phyloP scores from a whole-genome alignment of 2,797 vertebrate species.

The Okamejei kenojei region DNA sequence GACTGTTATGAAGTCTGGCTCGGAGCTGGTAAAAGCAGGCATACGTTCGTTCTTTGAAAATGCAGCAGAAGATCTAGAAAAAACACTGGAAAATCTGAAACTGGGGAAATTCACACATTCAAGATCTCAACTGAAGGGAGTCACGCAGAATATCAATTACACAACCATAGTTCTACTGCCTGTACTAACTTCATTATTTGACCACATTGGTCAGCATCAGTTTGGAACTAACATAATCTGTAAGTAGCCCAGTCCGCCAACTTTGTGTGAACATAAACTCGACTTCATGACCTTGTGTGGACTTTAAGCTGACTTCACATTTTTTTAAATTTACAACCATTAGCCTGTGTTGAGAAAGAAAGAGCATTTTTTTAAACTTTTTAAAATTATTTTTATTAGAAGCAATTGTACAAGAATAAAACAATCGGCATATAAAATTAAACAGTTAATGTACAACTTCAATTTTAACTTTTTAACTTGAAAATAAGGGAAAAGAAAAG shows the following conservation, averaged over 20 bases:
- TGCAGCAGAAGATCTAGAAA: conserved; percentile 87
- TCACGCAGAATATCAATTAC: conserved; percentile 98
- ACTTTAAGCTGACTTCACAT: not conserved
- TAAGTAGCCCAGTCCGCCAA: conserved; percentile 59
- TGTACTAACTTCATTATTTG: conserved; percentile 89
- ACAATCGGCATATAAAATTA: too few species aligned
- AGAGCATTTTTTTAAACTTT: too few species aligned
- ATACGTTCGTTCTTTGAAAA: conserved; percentile 92
- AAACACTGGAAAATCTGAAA: conserved; percentile 93
- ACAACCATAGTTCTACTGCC: conserved; percentile 90
- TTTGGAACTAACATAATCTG: conserved; percentile 86
- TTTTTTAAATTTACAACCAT: not conserved
- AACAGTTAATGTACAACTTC: too few species aligned
- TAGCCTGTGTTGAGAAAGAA: not conserved
- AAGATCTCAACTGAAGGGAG: conserved; percentile 92
- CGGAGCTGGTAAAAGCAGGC: conserved; percentile 82
- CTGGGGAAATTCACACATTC: conserved; percentile 96
- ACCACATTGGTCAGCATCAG: conserved; percentile 90
- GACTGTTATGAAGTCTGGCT: conserved; percentile 96
- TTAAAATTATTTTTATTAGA: too few species aligned
- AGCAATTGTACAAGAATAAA: too few species aligned
- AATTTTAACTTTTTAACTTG: too few species aligned
- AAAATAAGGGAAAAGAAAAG: too few species aligned
- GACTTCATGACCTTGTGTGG: not conserved
- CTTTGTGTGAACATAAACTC: not conserved